Evolutionary conservation across 1,140 invertebrate species (phyloP).

Genomic region (Anoplolepis gracilipes): DNA sequence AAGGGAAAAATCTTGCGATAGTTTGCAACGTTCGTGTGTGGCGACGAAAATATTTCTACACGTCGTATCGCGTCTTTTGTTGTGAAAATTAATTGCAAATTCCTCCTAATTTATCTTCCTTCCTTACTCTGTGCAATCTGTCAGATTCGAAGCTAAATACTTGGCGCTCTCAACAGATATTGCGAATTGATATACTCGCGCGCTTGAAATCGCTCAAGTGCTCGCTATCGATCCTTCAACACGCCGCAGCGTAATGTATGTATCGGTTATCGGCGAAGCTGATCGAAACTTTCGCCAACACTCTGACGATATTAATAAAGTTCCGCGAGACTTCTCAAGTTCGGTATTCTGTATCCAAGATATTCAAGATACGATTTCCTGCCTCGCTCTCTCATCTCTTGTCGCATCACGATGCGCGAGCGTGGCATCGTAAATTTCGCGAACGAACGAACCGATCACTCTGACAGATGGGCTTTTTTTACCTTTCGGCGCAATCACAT

Average conservation of each 20-base stretch:
- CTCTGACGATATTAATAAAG: slow-evolving; percentile 41
- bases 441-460: background rate
- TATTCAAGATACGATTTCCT: background rate
- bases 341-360: slow-evolving; percentile 17
- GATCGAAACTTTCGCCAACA: slow-evolving; percentile 28
- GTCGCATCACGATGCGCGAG: too few relatives aligned
- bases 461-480: background rate
- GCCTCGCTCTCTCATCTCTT: background rate
- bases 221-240: slow-evolving; percentile 36
- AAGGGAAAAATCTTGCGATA: background rate
- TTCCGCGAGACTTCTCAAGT: slow-evolving; percentile 8
- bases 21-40: too few relatives aligned
- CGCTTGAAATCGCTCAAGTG: slow-evolving; percentile 5
- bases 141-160: background rate
- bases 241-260: background rate
- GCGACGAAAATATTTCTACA: background rate
- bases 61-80: background rate
- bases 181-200: slow-evolving; percentile 13
- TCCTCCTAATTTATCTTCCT: background rate
- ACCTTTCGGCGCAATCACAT: background rate
- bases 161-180: background rate
- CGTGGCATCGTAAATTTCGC: background rate
- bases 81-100: background rate
- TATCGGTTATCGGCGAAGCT: slow-evolving; percentile 2
- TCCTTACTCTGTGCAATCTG: background rate